Conservation (phyloP, 1,140 invertebrate genomes). For the Saccostrea glomerata region DNA sequence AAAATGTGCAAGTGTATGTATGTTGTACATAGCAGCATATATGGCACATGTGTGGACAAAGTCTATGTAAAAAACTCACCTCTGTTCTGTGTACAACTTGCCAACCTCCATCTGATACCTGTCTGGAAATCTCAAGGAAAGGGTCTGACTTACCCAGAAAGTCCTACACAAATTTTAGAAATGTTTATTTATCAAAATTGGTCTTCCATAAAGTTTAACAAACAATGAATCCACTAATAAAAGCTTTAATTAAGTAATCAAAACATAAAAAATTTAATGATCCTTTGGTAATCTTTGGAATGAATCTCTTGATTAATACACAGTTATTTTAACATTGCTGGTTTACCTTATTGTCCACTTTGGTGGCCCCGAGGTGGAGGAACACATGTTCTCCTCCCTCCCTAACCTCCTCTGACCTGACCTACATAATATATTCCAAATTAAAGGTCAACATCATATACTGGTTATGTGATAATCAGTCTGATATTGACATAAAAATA, state of each 20-base stretch:
- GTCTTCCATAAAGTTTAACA: too few species aligned
- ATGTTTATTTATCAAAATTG: background rate
- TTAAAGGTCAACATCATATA: too few species aligned
- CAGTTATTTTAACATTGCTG: too few species aligned
- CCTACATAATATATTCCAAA: conserved; percentile 55
- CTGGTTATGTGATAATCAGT: too few species aligned
- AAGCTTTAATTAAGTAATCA: too few species aligned
- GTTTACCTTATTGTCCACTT: conserved; percentile 82
- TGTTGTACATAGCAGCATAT: background rate
- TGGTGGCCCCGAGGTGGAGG: conserved; percentile 81
- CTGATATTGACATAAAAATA: too few species aligned
- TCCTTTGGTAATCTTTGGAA: too few species aligned
- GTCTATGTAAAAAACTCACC: conserved; percentile 51
- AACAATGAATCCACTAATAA: too few species aligned
- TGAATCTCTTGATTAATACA: too few species aligned
- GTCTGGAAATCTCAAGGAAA: conserved; percentile 81
- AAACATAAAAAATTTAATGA: too few species aligned
- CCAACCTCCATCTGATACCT: conserved; percentile 78
- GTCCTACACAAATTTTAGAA: conserved; percentile 74
- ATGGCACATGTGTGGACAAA: background rate
- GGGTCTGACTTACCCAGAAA: conserved; percentile 83
- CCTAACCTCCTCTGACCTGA: conserved; percentile 72
- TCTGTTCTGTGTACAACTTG: conserved; percentile 73
- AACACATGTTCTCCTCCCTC: conserved; percentile 66
- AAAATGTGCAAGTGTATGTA: background rate